A percentile compares a stretch with the other conserved stretches of the same genome.
Conservation (phyloP, 2,113 vertebrate species). For the Caranx ignobilis region DNA sequence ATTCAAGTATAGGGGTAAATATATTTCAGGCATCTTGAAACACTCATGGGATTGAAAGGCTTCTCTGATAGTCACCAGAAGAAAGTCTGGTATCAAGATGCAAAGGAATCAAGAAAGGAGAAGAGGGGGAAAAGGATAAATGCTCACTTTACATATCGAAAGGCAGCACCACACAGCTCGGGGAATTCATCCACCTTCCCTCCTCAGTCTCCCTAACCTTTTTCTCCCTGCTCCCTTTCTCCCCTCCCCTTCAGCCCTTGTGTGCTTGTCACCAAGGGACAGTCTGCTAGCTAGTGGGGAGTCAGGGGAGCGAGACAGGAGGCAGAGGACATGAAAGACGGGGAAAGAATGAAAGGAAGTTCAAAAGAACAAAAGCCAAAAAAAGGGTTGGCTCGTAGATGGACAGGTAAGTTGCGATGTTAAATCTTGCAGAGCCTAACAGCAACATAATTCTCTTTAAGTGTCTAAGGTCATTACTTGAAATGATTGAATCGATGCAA, state of each 20-base stretch:
- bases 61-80: conserved; percentile 8
- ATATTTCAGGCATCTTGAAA: background rate
- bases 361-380: conserved; percentile 63
- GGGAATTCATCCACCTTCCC: conserved; percentile 53
- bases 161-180: conserved; percentile 35
- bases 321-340: conserved; percentile 55
- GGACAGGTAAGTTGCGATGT: conserved; percentile 61
- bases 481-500: conserved; percentile 35
- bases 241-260: conserved; percentile 56
- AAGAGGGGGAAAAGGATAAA: conserved; percentile 4
- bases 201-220: conserved; percentile 54
- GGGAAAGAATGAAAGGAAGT: conserved; percentile 66
- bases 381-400: conserved; percentile 52
- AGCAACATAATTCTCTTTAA: conserved; percentile 30
- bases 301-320: conserved; percentile 38
- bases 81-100: conserved; percentile 10
- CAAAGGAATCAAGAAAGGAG: conserved; percentile 10
- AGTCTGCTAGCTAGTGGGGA: conserved; percentile 60
- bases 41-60: conserved; percentile 1
- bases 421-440: conserved; percentile 5
- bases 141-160: conserved; percentile 18
- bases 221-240: conserved; percentile 24
- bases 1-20: conserved; percentile 16
- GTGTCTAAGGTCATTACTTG: conserved; percentile 28
- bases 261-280: conserved; percentile 68